A percentile compares a stretch with the other conserved stretches of the same genome.
These are phyloP conservation scores for Eulacestoma nigropectus DNA, from an alignment of 2,113 vertebrate species.

Conservation along the genomic window DNA sequence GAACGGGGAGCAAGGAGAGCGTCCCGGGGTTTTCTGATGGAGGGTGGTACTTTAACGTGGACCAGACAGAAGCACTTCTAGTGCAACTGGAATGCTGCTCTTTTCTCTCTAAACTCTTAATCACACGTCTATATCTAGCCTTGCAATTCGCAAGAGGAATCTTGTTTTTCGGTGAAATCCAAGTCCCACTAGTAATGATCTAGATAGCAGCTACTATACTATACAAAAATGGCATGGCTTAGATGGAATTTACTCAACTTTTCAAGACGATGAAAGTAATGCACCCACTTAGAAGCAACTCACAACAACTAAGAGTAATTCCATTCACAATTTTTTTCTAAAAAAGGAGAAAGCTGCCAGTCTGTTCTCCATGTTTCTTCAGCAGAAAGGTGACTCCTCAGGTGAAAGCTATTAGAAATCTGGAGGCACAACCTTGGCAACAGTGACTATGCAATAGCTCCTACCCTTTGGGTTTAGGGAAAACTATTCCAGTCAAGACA, in stretches of 20 bases:
- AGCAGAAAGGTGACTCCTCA: background rate
- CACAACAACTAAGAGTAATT: background rate
- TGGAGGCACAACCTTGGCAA: background rate
- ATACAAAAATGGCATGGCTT: background rate
- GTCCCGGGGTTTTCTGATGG: rapidly evolving
- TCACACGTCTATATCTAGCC: background rate
- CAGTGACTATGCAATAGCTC: rapidly evolving
- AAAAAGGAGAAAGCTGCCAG: background rate
- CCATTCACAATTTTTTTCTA: background rate
- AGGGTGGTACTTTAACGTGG: rapidly evolving
- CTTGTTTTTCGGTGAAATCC: background rate
- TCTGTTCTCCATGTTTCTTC: background rate
- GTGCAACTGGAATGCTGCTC: background rate
- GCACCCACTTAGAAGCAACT: background rate
- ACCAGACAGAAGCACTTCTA: rapidly evolving
- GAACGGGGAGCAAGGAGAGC: rapidly evolving
- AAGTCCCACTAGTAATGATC: background rate
- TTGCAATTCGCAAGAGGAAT: background rate
- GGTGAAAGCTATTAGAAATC: background rate
- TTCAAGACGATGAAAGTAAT: background rate
- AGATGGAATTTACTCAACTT: background rate
- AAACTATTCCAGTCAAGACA: background rate
- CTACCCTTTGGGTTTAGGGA: background rate
- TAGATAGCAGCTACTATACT: background rate
- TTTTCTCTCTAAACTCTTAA: background rate